Conservation (phyloP, 2,797 vertebrate species). For the Dallia pectoralis region DNA sequence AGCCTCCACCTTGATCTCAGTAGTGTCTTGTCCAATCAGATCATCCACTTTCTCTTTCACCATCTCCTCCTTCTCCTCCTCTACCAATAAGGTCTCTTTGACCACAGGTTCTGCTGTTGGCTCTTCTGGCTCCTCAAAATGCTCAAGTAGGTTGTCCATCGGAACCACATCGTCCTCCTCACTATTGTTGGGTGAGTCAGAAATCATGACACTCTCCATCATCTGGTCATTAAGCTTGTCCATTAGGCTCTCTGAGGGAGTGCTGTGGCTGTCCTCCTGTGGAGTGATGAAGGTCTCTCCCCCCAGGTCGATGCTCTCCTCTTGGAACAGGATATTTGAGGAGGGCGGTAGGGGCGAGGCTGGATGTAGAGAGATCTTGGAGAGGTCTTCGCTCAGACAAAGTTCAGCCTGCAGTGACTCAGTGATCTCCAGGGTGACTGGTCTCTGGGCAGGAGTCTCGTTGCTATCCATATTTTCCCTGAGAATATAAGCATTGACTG, state of each 20-base stretch:
- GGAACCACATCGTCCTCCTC: slow-evolving; percentile 89
- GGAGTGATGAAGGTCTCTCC: slow-evolving; percentile 80
- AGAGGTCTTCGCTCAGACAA: slow-evolving; percentile 26
- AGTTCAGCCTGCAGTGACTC: slow-evolving; percentile 49
- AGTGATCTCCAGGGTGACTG: slow-evolving; percentile 69
- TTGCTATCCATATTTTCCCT: slow-evolving; percentile 67
- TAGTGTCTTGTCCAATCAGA: slow-evolving; percentile 51
- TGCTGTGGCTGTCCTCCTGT: slow-evolving; percentile 77
- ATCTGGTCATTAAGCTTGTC: slow-evolving; percentile 93
- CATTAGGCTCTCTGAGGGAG: slow-evolving; percentile 78
- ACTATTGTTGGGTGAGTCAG: slow-evolving; percentile 93
- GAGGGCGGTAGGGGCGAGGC: slow-evolving; percentile 29
- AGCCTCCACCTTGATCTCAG: slow-evolving; percentile 59
- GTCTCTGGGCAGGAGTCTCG: slow-evolving; percentile 68
- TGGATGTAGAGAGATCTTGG: slow-evolving; percentile 18
- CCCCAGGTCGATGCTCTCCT: slow-evolving; percentile 89
- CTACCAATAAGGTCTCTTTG: slow-evolving; percentile 7
- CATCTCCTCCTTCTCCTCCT: slow-evolving; percentile 37
- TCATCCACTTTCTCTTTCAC: slow-evolving; percentile 13
- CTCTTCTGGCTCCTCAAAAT: slow-evolving; percentile 59
- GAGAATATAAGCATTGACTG: neutral
- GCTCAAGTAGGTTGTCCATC: slow-evolving; percentile 80
- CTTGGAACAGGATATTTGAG: slow-evolving; percentile 73
- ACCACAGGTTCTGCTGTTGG: neutral
- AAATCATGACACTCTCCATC: slow-evolving; percentile 99